A percentile compares a stretch with the other conserved stretches of the same genome.
phyloP scores from a whole-genome alignment of 2,797 vertebrate species.

The Malurus splendens region DNA sequence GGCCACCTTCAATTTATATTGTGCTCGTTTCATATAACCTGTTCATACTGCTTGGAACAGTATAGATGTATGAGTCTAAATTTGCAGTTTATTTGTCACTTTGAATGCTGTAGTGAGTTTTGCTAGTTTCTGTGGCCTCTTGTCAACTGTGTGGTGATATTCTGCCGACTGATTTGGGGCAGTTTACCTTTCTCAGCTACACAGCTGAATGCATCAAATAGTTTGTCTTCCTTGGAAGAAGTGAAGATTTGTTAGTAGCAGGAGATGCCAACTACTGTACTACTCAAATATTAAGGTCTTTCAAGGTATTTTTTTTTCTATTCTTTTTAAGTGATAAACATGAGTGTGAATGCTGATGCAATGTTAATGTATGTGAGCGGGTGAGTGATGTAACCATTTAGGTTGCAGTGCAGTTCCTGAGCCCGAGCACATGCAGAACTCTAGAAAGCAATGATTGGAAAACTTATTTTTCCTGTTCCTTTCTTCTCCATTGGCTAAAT shows the following conservation, averaged over 20 bases:
- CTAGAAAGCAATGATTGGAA: not conserved
- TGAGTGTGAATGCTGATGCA: not conserved
- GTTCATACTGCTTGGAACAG: not conserved
- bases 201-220: not conserved
- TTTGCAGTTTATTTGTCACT: not conserved
- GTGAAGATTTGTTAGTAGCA: not conserved
- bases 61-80: not conserved
- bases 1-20: not conserved
- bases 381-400: not conserved
- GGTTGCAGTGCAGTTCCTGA: not conserved
- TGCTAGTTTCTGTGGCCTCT: not conserved
- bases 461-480: not conserved
- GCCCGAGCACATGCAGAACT: not conserved
- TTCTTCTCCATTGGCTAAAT: not conserved
- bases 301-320: not conserved
- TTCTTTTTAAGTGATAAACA: not conserved
- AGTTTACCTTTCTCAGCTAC: not conserved
- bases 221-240: slow-evolving; percentile 24
- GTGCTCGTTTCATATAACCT: not conserved
- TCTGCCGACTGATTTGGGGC: not conserved
- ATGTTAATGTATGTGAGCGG: not conserved
- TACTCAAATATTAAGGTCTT: slow-evolving; percentile 26
- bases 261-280: not conserved
- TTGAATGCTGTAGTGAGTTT: not conserved
- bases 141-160: not conserved